phyloP scores from a whole-genome alignment of 2,888 invertebrate species.

The Eulithis prunata region DNA sequence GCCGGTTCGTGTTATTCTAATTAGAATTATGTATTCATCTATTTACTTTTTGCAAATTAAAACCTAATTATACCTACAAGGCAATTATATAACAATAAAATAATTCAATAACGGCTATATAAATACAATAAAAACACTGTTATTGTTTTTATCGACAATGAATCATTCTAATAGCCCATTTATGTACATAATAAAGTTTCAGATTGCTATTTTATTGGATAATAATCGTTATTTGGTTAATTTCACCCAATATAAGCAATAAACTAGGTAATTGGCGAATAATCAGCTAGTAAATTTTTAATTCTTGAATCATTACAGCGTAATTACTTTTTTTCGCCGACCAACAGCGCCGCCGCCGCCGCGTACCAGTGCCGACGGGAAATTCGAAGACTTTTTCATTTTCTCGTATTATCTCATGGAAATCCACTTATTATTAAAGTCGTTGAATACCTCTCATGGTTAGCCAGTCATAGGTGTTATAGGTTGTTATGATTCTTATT shows the following conservation, averaged over 20 bases:
- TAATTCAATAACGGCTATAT: constrained; percentile 50
- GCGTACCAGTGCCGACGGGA: constrained; percentile 3
- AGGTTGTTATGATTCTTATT: too few species aligned
- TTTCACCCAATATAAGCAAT: constrained; percentile 33
- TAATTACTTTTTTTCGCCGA: constrained; percentile 8
- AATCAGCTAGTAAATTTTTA: constrained; percentile 25
- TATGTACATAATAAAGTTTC: constrained; percentile 41
- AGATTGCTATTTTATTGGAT: constrained; percentile 41
- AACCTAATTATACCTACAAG: constrained; percentile 33
- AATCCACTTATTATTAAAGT: too few species aligned
- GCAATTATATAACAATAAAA: constrained; percentile 52
- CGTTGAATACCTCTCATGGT: too few species aligned
- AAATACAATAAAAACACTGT: constrained; percentile 59
- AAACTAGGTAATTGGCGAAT: constrained; percentile 29
- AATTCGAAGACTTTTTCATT: neutral
- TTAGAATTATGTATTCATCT: constrained; percentile 44
- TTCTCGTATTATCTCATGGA: too few species aligned
- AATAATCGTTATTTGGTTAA: constrained; percentile 39
- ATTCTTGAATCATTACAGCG: constrained; percentile 15
- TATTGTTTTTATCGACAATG: constrained; percentile 59
- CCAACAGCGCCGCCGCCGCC: neutral
- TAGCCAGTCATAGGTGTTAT: too few species aligned
- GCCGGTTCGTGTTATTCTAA: constrained; percentile 42
- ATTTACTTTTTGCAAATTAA: constrained; percentile 45
- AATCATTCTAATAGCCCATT: constrained; percentile 50